Evolutionary conservation across 2,888 invertebrate species (phyloP).

Genomic region (Hermaeophaga mercurialis): DNA sequence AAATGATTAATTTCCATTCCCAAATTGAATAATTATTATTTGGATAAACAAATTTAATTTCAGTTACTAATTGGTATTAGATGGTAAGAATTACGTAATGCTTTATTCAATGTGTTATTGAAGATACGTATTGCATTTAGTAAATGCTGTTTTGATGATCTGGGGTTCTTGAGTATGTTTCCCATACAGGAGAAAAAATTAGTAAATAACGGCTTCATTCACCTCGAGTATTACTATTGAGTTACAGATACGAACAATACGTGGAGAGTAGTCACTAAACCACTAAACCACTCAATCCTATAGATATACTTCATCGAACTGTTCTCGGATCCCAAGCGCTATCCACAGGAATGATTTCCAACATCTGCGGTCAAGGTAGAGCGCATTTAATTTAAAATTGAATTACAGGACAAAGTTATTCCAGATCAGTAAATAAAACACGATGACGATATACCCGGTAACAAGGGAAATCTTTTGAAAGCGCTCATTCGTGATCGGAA

Average conservation of each 20-base stretch:
- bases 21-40: too few species aligned
- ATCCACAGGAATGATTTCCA: slow-evolving; percentile 20
- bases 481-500: slow-evolving; percentile 19
- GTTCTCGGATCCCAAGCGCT: not conserved
- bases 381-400: slow-evolving; percentile 41
- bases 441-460: slow-evolving; percentile 22
- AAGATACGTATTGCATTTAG: too few species aligned
- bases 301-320: slow-evolving; percentile 13
- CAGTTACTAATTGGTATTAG: too few species aligned
- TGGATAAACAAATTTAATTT: too few species aligned
- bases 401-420: slow-evolving; percentile 32
- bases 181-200: too few species aligned
- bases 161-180: too few species aligned
- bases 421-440: slow-evolving; percentile 29
- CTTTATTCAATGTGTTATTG: too few species aligned
- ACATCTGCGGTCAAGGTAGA: slow-evolving; percentile 38
- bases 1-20: too few species aligned
- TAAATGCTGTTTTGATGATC: too few species aligned
- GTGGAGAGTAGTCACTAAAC: not conserved
- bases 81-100: too few species aligned
- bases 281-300: not conserved
- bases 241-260: not conserved
- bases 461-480: slow-evolving; percentile 22
- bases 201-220: too few species aligned
- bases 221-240: too few species aligned